Evolutionary conservation across 2,797 vertebrate genomes (phyloP).

Genomic region (Agapornis canus): DNA sequence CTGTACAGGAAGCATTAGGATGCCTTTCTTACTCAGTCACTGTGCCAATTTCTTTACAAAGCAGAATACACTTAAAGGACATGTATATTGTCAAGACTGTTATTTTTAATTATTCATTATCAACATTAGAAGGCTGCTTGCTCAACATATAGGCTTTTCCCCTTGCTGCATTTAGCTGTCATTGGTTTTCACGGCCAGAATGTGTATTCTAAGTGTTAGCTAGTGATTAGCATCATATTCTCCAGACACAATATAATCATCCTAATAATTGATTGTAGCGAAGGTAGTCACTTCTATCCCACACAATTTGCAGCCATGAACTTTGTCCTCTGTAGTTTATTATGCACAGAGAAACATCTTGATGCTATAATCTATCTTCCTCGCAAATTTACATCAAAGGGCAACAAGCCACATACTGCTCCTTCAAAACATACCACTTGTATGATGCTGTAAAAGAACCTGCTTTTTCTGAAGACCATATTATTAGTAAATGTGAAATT

Average conservation of each 20-base stretch:
- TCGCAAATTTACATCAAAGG: constrained; percentile 53
- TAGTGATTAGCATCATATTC: constrained; percentile 65
- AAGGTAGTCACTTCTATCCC: constrained; percentile 63
- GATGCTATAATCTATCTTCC: constrained; percentile 60
- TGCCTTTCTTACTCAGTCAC: constrained; percentile 51
- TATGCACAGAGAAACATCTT: constrained; percentile 52
- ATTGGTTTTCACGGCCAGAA: constrained; percentile 62
- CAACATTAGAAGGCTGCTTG: constrained; percentile 13
- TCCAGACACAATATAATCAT: constrained; percentile 63
- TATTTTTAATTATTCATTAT: constrained; percentile 74
- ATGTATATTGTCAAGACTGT: constrained; percentile 39
- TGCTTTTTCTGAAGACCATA: constrained; percentile 25
- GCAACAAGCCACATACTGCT: constrained; percentile 19
- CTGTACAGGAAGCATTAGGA: neutral
- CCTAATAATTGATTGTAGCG: constrained; percentile 67
- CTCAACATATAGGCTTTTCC: constrained; percentile 46
- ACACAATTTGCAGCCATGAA: constrained; percentile 64
- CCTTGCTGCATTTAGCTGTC: constrained; percentile 42
- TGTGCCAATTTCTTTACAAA: constrained; percentile 36
- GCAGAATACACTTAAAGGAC: constrained; percentile 37
- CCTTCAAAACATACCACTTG: constrained; percentile 25
- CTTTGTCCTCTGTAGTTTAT: constrained; percentile 65
- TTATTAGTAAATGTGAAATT: constrained; percentile 16
- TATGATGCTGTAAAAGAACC: neutral
- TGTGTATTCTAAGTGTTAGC: constrained; percentile 48